These are phyloP conservation scores for Leptobrachium leishanense DNA, from an alignment of 2,113 vertebrate species.

Conservation along the genomic window DNA sequence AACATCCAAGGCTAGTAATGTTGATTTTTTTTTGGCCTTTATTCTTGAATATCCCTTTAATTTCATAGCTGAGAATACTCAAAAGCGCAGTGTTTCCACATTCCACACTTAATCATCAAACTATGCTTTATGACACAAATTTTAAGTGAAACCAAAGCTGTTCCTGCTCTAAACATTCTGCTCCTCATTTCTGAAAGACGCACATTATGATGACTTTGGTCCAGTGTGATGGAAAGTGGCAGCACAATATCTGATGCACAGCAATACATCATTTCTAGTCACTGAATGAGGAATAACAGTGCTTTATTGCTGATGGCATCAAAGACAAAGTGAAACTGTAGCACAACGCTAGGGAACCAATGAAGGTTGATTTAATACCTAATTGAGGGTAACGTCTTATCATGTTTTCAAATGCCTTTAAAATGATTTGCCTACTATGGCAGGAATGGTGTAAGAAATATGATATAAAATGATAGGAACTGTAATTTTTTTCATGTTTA, in stretches of 20 bases:
- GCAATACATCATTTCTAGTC: constrained; percentile 30
- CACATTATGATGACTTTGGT: constrained; percentile 21
- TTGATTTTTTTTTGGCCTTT: no score
- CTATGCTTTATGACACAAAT: no score
- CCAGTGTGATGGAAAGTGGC: constrained; percentile 32
- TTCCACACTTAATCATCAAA: no score
- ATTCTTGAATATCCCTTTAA: no score
- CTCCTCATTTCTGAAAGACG: constrained; percentile 4
- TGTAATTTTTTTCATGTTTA: background rate
- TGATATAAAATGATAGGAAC: background rate
- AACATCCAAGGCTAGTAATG: no score
- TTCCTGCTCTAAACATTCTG: background rate
- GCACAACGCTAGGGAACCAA: constrained; percentile 14
- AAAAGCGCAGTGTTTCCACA: no score
- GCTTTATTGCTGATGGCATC: constrained; percentile 33
- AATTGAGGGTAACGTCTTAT: constrained; percentile 33
- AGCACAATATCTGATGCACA: constrained; percentile 32
- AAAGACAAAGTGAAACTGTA: constrained; percentile 30
- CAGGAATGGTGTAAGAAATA: constrained; percentile 9
- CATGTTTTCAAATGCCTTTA: constrained; percentile 33
- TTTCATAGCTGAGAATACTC: no score
- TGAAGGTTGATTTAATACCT: constrained; percentile 23
- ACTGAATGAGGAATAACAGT: constrained; percentile 23
- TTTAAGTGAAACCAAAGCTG: no score
- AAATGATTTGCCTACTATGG: constrained; percentile 8